Conservation (phyloP, 1,140 invertebrate species). For the Drosophila jambulina region DNA sequence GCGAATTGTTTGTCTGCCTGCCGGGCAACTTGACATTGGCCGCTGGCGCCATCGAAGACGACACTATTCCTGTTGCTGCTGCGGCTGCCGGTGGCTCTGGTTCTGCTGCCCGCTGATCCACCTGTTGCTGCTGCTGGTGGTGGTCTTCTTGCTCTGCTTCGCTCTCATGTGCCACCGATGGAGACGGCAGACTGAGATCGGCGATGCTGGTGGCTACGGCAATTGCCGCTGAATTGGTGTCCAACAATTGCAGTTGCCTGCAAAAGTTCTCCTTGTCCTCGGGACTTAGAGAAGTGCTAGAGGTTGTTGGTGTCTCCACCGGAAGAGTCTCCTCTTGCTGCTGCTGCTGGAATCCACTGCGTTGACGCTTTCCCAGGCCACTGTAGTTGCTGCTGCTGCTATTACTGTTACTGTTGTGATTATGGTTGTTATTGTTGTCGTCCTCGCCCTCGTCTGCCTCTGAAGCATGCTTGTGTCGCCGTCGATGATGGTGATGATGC, state of each 20-base stretch:
- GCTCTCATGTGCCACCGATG: constrained; percentile 61
- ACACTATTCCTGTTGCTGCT: constrained; percentile 12
- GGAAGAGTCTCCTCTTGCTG: constrained; percentile 17
- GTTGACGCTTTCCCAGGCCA: constrained; percentile 18
- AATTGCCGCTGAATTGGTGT: constrained; percentile 73
- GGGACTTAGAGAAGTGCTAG: constrained; percentile 66
- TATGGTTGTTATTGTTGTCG: constrained; percentile 54
- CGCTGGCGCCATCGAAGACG: constrained; percentile 74
- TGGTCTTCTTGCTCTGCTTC: constrained; percentile 37
- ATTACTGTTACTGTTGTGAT: constrained; percentile 33
- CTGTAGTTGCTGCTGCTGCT: constrained; percentile 41
- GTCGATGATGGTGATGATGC: constrained; percentile 69
- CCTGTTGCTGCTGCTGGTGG: constrained; percentile 19
- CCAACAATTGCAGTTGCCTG: constrained; percentile 68
- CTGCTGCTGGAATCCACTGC: constrained; percentile 44
- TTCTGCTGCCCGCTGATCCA: constrained; percentile 22
- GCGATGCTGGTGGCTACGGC: constrained; percentile 76
- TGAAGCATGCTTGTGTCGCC: constrained; percentile 79
- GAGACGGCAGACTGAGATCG: constrained; percentile 68
- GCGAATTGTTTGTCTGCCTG: constrained; percentile 94
- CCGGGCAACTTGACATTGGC: constrained; percentile 87
- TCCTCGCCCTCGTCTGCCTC: constrained; percentile 57
- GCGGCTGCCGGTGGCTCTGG: constrained; percentile 29
- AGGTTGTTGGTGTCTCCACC: background rate
- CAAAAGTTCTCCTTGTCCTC: constrained; percentile 84